Percentiles rank a stretch among this genome's conserved stretches.
These are phyloP conservation scores for Subanguina moxae DNA, from an alignment of 1,140 invertebrate species.

Conservation along the genomic window DNA sequence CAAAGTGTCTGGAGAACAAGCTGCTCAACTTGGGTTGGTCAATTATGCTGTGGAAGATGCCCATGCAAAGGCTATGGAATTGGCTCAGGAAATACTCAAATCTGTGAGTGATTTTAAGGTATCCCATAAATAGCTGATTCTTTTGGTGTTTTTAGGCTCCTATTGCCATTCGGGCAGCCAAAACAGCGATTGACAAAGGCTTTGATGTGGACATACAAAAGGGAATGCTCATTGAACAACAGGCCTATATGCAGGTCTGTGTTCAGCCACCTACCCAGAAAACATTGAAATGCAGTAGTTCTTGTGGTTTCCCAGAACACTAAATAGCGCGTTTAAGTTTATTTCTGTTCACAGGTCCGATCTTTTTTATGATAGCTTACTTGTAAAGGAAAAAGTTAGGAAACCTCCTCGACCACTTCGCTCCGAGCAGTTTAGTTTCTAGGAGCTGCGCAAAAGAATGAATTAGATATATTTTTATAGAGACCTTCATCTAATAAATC, in stretches of 20 bases:
- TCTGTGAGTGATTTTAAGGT: conserved; percentile 50
- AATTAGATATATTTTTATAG: neutral
- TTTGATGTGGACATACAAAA: conserved; percentile 76
- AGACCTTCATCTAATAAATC: too few species aligned
- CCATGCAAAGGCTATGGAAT: conserved; percentile 72
- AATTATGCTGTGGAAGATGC: conserved; percentile 69
- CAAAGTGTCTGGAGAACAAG: conserved; percentile 76
- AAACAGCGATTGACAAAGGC: conserved; percentile 76
- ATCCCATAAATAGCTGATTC: neutral
- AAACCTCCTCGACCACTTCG: too few species aligned
- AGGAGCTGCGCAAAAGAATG: neutral
- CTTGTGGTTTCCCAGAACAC: too few species aligned
- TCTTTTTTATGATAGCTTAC: too few species aligned
- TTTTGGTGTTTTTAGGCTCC: conserved; percentile 70
- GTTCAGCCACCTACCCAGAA: too few species aligned
- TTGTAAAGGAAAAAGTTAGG: too few species aligned
- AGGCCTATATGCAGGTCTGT: conserved; percentile 76
- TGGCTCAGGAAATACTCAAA: conserved; percentile 82
- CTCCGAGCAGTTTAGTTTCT: too few species aligned
- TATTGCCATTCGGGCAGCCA: conserved; percentile 82
- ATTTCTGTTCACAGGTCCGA: too few species aligned
- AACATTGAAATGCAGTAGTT: too few species aligned
- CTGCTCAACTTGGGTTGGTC: conserved; percentile 72
- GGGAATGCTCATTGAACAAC: conserved; percentile 82
- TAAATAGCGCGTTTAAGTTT: too few species aligned